These are phyloP conservation scores for Eurosta solidaginis DNA, from an alignment of 1,140 invertebrate species.

Conservation along the genomic window DNA sequence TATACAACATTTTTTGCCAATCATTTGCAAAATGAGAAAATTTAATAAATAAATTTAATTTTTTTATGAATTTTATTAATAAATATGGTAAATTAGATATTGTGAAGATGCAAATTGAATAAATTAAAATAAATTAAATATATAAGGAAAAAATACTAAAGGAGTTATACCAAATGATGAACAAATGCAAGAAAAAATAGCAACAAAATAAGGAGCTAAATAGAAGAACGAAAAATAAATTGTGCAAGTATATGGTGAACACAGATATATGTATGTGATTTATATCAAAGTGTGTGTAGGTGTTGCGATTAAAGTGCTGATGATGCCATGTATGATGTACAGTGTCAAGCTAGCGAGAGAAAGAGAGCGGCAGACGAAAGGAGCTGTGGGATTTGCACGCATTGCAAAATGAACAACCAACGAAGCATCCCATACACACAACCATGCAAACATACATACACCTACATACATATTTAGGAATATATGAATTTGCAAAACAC, in stretches of 20 bases:
- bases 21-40: neutral
- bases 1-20: conserved; percentile 23
- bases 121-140: neutral
- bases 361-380: neutral
- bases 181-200: neutral
- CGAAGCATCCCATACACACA: neutral
- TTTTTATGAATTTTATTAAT: conserved; percentile 7
- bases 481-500: neutral
- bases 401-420: neutral
- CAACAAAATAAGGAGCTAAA: neutral
- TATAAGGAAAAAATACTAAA: neutral
- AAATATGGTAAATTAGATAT: neutral
- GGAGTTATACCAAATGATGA: neutral
- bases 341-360: neutral
- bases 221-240: neutral
- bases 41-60: neutral
- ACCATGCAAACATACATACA: neutral
- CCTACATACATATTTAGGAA: no score
- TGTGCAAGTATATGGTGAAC: no score
- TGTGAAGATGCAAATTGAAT: neutral
- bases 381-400: conserved; percentile 18
- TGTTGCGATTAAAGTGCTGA: neutral
- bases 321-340: neutral
- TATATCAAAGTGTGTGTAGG: neutral
- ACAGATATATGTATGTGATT: no score